A percentile compares a stretch with the other conserved stretches of the same genome.
Conservation (phyloP, 1,140 invertebrate genomes). For the Drosophila pseudoananassae region DNA sequence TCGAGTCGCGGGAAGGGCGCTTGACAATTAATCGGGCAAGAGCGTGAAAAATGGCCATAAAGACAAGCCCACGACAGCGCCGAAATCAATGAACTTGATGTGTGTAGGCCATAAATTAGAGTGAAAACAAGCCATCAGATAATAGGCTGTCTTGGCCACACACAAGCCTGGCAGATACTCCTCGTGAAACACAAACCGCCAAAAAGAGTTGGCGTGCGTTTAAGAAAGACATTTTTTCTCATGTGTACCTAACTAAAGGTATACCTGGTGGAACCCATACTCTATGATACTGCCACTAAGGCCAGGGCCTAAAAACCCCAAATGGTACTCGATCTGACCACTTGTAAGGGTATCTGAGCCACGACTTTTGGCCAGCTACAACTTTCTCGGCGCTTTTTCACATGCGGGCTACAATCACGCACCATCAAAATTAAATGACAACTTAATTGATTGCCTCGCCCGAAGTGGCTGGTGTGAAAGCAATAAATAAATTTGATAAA, state of each 20-base stretch:
- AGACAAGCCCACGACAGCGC: constrained; percentile 28
- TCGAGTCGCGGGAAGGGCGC: constrained; percentile 25
- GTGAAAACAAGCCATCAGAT: constrained; percentile 69
- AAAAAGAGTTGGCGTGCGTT: constrained; percentile 65
- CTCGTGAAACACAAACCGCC: constrained; percentile 16
- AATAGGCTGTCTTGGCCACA: constrained; percentile 53
- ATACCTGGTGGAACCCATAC: too few relatives aligned
- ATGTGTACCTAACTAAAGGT: constrained; percentile 1
- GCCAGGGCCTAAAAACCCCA: too few relatives aligned
- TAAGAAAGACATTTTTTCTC: constrained; percentile 22
- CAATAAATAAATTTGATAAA: constrained; percentile 58
- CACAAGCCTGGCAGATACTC: constrained; percentile 15
- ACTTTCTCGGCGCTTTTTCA: constrained; percentile 27
- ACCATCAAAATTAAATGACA: constrained; percentile 72
- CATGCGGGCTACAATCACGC: constrained; percentile 51
- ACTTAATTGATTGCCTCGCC: constrained; percentile 63
- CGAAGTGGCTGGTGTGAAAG: constrained; percentile 52
- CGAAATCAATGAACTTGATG: constrained; percentile 71
- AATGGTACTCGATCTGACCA: not conserved
- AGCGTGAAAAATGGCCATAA: constrained; percentile 67
- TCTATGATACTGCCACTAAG: too few relatives aligned
- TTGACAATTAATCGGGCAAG: constrained; percentile 67
- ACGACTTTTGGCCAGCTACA: not conserved
- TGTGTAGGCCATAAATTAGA: constrained; percentile 70
- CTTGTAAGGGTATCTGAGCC: constrained; percentile 8